Conservation (phyloP, 2,797 vertebrate species). For the Dendrocincla fuliginosa region DNA sequence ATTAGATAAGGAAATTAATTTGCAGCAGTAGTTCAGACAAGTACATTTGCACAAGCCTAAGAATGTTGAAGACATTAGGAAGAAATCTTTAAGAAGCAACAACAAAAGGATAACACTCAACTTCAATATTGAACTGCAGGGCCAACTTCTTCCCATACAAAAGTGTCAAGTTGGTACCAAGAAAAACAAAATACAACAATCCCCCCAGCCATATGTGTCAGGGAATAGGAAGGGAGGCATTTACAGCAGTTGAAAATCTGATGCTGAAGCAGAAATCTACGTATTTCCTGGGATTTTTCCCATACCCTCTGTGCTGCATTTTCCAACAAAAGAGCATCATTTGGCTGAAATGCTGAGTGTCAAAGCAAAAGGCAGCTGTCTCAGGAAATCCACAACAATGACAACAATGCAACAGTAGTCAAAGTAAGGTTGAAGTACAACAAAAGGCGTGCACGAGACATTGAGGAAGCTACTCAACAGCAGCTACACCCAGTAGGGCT, state of each 20-base stretch:
- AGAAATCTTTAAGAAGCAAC: neutral
- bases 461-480: neutral
- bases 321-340: neutral
- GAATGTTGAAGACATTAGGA: neutral
- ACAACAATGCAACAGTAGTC: neutral
- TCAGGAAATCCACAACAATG: neutral
- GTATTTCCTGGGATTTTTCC: neutral
- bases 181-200: neutral
- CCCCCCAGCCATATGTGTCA: fast-evolving
- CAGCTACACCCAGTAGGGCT: neutral
- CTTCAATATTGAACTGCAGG: neutral
- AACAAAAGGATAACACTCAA: neutral
- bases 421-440: neutral
- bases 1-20: slow-evolving; percentile 54
- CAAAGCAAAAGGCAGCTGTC: neutral
- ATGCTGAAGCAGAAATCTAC: neutral
- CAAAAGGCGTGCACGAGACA: neutral
- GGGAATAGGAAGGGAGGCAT: neutral
- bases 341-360: neutral
- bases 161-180: neutral
- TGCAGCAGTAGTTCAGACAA: slow-evolving; percentile 24
- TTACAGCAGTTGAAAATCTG: neutral
- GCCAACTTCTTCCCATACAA: neutral
- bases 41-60: neutral
- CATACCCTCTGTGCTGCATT: neutral